A percentile compares a stretch with the other conserved stretches of the same genome.
phyloP scores from a whole-genome alignment of 2,797 vertebrate species.

The Squalus acanthias region DNA sequence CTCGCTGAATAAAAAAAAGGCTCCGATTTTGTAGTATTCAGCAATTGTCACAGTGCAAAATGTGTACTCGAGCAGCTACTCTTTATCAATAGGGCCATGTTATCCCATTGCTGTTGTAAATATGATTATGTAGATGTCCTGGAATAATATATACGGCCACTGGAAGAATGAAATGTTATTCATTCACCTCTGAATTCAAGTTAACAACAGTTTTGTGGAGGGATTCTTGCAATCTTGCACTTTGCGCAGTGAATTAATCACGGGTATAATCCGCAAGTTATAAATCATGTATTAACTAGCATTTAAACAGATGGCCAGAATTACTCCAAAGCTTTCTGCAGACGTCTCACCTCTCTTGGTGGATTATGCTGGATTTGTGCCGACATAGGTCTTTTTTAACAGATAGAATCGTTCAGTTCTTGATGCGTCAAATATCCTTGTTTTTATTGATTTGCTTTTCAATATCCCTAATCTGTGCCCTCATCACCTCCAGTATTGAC shows the following conservation, averaged over 20 bases:
- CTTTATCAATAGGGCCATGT: too few species aligned
- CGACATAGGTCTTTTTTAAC: neutral
- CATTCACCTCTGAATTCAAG: neutral
- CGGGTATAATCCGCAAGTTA: neutral
- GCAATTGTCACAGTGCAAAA: too few species aligned
- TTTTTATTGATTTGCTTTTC: neutral
- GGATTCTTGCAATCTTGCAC: neutral
- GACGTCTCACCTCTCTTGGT: neutral
- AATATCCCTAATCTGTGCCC: neutral
- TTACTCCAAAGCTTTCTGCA: neutral
- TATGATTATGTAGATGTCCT: neutral
- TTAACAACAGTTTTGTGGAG: neutral
- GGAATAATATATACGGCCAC: neutral
- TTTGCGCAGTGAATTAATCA: neutral
- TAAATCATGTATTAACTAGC: neutral
- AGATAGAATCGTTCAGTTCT: neutral
- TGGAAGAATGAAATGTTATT: neutral
- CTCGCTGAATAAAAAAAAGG: too few species aligned
- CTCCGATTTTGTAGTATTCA: too few species aligned
- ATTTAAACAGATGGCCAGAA: conserved; percentile 6
- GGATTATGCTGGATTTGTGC: neutral
- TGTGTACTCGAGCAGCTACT: too few species aligned
- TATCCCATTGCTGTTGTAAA: neutral
- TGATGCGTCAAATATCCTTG: neutral
- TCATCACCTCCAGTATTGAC: neutral